Base-by-base conservation (phyloP, 2,888 invertebrate genomes). In the Pegoplata infirma region DNA sequence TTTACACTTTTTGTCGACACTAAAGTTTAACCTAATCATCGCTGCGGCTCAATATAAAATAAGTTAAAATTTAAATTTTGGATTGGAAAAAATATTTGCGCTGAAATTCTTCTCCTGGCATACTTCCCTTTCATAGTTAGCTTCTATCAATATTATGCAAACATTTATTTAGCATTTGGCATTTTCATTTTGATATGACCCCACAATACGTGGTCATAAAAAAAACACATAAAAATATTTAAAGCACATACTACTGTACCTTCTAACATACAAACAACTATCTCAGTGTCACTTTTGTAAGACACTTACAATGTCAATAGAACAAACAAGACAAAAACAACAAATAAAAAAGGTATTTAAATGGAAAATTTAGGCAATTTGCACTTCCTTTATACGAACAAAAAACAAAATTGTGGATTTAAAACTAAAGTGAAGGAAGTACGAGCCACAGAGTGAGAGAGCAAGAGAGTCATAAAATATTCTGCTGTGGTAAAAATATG, bases 341-440 rank as follows among this genome's bases (percentile, higher is more conserved):
- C n/a, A n/a, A n/a, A 32, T 64, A 28, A 28, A 47, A 59, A 56
- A 49, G 16, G 23, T 61, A n/a, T 63, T 64, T 56, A 47, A 55
- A 64, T 44, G 28, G 44, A 21, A 66, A 53, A 64, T 51, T 56
- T 73, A 66, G 73, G 73, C 66, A 73, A 73, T 73, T 66, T 59
- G 51, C 66, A 73, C 66, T 73, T 66, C 46, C 58, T 66, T 58
- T 19, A 66, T 40, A n/a, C 32, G n/a, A 12, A n/a, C 36, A 25
- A 56, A n/a, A 16, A 19, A 46, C 10, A 53, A 32, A n/a, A n/a
- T n/a, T n/a, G 21, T 55, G 21, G 17, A 51, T 49, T 40, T n/a
- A n/a, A 16, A 19, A 46, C 5, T 10, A 21, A 25, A 46, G 10
- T 36, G 23, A n/a, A 10, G 16, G 12, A 7, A n/a, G 23, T 5